Evolutionary conservation across 2,797 vertebrate genomes (phyloP).

Genomic region (Anisognathus igniventris): DNA sequence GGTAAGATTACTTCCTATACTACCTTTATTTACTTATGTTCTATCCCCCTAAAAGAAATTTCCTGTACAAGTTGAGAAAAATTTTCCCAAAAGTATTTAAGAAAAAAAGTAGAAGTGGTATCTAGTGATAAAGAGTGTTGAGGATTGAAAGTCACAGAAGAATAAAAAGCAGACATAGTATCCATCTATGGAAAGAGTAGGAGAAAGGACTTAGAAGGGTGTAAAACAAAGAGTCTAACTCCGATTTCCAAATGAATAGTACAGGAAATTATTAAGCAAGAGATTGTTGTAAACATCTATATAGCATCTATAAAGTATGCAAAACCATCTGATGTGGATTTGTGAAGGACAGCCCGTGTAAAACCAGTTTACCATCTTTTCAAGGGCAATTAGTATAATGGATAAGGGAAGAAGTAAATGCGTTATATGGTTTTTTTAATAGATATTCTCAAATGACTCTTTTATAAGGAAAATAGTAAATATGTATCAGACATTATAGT

Average conservation of each 20-base stretch:
- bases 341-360: not conserved
- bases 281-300: not conserved
- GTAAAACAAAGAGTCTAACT: not conserved
- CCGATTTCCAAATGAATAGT: not conserved
- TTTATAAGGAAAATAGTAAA: not conserved
- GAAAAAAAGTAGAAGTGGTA: not conserved
- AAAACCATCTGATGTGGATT: not conserved
- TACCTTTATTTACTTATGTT: no score
- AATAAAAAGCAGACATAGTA: not conserved
- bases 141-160: not conserved
- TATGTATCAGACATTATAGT: not conserved
- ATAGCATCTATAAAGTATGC: not conserved
- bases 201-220: not conserved
- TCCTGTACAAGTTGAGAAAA: not conserved
- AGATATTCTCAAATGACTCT: not conserved
- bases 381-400: not conserved
- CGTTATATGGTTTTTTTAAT: not conserved
- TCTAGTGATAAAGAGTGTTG: not conserved
- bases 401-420: not conserved
- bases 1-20: no score
- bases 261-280: not conserved
- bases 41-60: not conserved
- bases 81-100: not conserved
- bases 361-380: not conserved
- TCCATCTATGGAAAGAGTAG: not conserved